These are phyloP conservation scores for Antidorcas marsupialis DNA, from an alignment of 2,113 vertebrate species.

Conservation along the genomic window DNA sequence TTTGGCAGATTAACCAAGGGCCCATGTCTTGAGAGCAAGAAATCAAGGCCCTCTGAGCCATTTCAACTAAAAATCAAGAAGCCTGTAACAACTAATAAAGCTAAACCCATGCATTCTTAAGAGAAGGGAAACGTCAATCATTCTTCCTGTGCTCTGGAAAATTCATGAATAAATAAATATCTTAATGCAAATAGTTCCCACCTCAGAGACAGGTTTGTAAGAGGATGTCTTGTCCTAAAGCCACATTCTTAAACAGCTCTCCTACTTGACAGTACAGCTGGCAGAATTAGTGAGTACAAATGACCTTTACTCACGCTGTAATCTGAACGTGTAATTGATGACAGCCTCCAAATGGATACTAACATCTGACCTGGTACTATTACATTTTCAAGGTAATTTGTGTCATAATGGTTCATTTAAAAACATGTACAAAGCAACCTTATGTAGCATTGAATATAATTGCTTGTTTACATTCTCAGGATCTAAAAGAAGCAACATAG, in stretches of 20 bases:
- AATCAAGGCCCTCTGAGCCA: neutral
- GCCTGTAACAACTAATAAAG: conserved; percentile 31
- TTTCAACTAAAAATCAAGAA: neutral
- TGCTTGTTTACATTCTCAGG: neutral
- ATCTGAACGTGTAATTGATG: conserved; percentile 27
- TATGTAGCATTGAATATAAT: neutral
- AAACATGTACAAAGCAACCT: conserved; percentile 25
- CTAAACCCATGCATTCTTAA: conserved; percentile 46
- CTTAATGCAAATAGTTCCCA: conserved; percentile 32
- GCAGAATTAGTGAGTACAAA: conserved; percentile 4
- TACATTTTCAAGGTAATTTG: conserved; percentile 36
- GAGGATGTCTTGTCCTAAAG: neutral
- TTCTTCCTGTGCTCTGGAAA: conserved; percentile 25
- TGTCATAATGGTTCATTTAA: conserved; percentile 4
- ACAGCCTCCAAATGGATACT: neutral
- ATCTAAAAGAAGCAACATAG: neutral
- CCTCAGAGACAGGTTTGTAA: conserved; percentile 14
- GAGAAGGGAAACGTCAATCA: conserved; percentile 48
- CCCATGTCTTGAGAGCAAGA: neutral
- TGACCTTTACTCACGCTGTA: conserved; percentile 11
- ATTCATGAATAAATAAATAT: conserved; percentile 64
- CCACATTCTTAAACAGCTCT: neutral
- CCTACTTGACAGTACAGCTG: neutral
- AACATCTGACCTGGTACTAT: neutral
- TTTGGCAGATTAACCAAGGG: conserved; percentile 15